Evolutionary conservation across 2,888 invertebrate species (phyloP), one percentile per base, ranked within the genome.

Genomic region (Athrips mouffetella): DNA sequence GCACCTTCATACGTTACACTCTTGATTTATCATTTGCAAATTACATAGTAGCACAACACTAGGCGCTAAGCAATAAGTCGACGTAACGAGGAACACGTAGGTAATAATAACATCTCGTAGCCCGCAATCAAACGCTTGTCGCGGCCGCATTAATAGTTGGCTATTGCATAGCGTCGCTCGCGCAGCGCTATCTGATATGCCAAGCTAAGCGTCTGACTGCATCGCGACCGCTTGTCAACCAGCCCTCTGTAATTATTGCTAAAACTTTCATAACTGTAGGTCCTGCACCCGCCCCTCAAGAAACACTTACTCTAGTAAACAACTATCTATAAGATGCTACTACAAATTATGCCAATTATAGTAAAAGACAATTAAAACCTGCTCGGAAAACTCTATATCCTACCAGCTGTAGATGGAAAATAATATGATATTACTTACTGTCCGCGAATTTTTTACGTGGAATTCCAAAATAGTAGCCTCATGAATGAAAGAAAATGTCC

Each of bases 221-320:
- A n/a, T 48, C 53, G 53, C 46, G 57, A 62, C 68, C 61, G 64
- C 69, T 68, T 60, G 60, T 69, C 67, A 67, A 49, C 55, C 58
- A 55, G 62, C 60, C 67, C 72, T 66, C 55, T 80, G 70, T 80
- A 82, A 86, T 85, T 85, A 86, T 69, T 68, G 65, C 68, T 75
- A 71, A 79, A 80, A 79, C 78, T 80, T 80, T 80, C 80, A 82
- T 84, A 84, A 80, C 73, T 67, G n/a, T n/a, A n/a, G n/a, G n/a
- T n/a, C n/a, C n/a, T n/a, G 21, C 18, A 37, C 20, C n/a, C 20
- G 21, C n/a, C 5, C 37, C 37, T 18, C 18, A 2, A 8, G 21
- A 21, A 18, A 18, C 10, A 20, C 37, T 18, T 37, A 37, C 21
- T 37, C 37, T 11, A 21, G 37, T 37, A 6, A 16, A 33, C 33